phyloP scores from a whole-genome alignment of 37 sponge, comb jelly and placozoan species.

The Haliclona indistincta region DNA sequence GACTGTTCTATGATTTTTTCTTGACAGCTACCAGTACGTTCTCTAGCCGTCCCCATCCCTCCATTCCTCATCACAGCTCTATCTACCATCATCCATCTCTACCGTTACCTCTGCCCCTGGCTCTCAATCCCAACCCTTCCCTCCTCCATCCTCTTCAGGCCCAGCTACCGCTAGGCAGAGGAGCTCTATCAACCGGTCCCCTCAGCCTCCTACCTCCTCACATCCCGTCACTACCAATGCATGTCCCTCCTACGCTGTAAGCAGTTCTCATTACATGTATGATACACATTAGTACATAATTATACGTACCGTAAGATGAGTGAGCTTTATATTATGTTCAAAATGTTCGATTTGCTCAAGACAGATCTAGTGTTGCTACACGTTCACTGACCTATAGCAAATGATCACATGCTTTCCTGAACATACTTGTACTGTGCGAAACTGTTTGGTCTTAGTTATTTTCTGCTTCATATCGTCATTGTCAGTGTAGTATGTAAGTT shows the following conservation, averaged over 20 bases:
- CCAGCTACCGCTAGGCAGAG: background rate
- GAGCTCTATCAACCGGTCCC: background rate
- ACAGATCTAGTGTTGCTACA: no score
- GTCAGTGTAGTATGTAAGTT: background rate
- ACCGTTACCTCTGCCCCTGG: background rate
- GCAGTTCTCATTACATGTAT: background rate
- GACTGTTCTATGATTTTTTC: no score
- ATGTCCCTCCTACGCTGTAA: background rate
- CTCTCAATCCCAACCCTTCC: constrained; percentile 1
- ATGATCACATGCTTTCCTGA: no score
- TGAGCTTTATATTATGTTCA: no score
- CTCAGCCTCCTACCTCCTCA: constrained; percentile 2
- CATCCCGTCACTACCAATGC: no score
- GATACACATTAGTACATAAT: background rate
- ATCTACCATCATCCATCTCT: background rate
- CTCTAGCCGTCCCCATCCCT: background rate
- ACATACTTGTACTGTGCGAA: background rate
- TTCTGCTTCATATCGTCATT: background rate
- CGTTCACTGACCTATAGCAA: no score
- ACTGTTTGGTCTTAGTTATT: background rate
- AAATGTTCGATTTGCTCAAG: no score
- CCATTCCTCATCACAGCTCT: background rate
- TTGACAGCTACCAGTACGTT: no score
- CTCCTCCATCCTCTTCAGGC: background rate
- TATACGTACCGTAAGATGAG: background rate